Conservation (phyloP, 2,888 invertebrate genomes). For the Ganaspis brasiliensis region DNA sequence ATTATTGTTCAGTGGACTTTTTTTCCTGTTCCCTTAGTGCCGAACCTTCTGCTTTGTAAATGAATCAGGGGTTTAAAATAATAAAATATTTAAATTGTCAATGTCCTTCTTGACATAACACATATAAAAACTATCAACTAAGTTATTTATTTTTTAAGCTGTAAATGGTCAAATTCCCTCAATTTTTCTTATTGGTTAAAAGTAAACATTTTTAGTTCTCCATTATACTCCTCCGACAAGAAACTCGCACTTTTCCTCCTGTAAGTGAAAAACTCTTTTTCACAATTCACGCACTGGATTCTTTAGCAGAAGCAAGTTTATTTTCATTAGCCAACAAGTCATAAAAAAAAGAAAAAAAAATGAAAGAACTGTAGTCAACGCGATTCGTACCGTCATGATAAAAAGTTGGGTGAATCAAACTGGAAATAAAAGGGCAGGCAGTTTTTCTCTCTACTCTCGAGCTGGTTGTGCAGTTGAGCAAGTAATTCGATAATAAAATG, state of each 20-base stretch:
- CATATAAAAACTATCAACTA: no score
- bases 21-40: no score
- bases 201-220: neutral
- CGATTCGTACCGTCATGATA: neutral
- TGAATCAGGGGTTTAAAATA: no score
- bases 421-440: slow-evolving; percentile 26
- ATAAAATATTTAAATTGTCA: no score
- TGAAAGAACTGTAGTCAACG: neutral
- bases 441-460: slow-evolving; percentile 1
- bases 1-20: no score
- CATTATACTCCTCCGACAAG: no score
- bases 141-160: no score
- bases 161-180: no score
- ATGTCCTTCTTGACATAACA: no score
- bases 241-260: no score
- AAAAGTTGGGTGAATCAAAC: slow-evolving; percentile 19
- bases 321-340: neutral
- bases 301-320: neutral
- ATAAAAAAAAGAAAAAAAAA: neutral
- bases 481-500: slow-evolving; percentile 41
- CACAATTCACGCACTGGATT: neutral
- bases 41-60: no score
- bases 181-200: no score
- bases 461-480: slow-evolving; percentile 27
- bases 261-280: neutral